phyloP scores from a whole-genome alignment of 2,888 invertebrate species.

The Odontocolon sp. region DNA sequence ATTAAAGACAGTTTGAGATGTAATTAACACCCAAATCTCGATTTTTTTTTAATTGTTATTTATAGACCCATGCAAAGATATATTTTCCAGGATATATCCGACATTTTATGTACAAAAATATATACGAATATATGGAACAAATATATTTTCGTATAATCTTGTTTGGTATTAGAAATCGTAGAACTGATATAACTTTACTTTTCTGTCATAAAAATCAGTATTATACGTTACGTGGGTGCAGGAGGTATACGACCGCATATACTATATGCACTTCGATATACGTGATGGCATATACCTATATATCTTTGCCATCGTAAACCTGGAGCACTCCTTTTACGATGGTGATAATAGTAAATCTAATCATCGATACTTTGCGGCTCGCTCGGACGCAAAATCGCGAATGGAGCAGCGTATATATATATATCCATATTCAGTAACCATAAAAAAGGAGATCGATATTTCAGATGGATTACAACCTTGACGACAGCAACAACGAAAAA shows the following conservation, averaged over 20 bases:
- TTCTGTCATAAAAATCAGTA: too few species aligned
- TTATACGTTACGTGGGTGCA: constrained; percentile 10
- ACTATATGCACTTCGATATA: constrained; percentile 4
- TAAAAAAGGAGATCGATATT: constrained; percentile 19
- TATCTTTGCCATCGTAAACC: constrained; percentile 44
- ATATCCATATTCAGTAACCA: not conserved
- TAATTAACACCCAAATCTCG: too few species aligned
- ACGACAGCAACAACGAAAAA: too few species aligned
- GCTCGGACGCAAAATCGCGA: constrained; percentile 41
- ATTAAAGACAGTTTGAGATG: too few species aligned
- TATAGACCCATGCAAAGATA: too few species aligned
- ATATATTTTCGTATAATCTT: not conserved
- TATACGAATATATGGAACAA: too few species aligned
- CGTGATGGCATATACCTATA: constrained; percentile 29
- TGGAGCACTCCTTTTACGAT: constrained; percentile 53
- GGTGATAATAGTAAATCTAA: constrained; percentile 61
- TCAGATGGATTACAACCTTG: too few species aligned
- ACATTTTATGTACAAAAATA: too few species aligned
- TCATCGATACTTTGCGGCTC: constrained; percentile 55
- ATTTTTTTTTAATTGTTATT: not conserved
- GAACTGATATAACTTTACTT: too few species aligned
- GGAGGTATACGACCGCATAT: not conserved
- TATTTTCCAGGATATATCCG: too few species aligned
- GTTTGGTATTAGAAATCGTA: too few species aligned
- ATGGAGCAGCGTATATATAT: not conserved